Evolutionary conservation across 1,140 invertebrate species (phyloP).

Genomic region (Vanessa tameamea): DNA sequence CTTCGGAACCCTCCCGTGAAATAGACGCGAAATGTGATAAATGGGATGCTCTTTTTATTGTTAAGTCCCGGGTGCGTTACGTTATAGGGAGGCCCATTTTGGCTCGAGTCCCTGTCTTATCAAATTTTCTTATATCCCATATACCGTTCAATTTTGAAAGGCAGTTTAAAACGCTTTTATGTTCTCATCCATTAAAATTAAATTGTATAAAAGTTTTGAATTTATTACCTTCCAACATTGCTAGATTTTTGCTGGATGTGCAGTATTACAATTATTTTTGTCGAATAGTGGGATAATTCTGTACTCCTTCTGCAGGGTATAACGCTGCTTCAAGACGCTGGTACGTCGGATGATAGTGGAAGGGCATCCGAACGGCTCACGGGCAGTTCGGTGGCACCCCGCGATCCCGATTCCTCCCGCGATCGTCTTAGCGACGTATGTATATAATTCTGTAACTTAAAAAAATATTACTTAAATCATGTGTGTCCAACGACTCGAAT

Average conservation of each 20-base stretch:
- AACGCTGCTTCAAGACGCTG: constrained; percentile 85
- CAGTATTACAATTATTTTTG: not conserved
- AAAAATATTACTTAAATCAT: constrained; percentile 10
- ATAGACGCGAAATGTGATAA: constrained; percentile 80
- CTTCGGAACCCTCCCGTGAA: constrained; percentile 72
- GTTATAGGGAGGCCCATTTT: constrained; percentile 55
- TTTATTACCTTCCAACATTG: not conserved
- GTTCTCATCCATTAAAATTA: constrained; percentile 1
- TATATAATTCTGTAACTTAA: constrained; percentile 46
- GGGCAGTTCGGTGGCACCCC: constrained; percentile 85
- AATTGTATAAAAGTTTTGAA: not conserved
- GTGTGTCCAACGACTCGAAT: constrained; percentile 17
- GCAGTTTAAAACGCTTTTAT: constrained; percentile 18
- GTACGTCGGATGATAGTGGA: constrained; percentile 89
- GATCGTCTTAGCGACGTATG: constrained; percentile 90
- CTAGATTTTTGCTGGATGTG: not conserved
- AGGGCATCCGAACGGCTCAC: constrained; percentile 88
- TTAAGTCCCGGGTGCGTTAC: constrained; percentile 63
- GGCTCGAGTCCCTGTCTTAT: constrained; percentile 58
- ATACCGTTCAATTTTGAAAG: constrained; percentile 10
- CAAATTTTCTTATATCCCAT: constrained; percentile 64
- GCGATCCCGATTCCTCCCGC: constrained; percentile 89
- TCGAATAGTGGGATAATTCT: constrained; percentile 17
- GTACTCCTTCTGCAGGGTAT: constrained; percentile 79
- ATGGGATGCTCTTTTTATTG: constrained; percentile 78